Percentiles rank a stretch among this genome's conserved stretches.
Evolutionary conservation across 2,113 vertebrate genomes (phyloP).

Genomic region (Ptilorrhoa leucosticta): DNA sequence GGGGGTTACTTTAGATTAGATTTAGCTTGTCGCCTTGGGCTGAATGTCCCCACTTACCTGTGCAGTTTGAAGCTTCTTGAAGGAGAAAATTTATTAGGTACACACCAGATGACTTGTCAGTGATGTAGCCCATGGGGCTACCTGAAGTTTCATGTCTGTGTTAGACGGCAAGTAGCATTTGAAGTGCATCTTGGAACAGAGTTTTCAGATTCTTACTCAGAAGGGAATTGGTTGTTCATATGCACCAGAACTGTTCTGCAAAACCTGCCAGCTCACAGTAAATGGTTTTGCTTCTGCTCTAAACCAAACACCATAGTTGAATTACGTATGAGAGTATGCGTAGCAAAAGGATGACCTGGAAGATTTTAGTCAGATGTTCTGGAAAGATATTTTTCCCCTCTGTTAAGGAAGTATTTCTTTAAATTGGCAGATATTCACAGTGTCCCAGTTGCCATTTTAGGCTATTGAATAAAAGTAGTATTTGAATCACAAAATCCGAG

Average conservation of each 20-base stretch:
- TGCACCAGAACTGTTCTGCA: background rate
- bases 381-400: background rate
- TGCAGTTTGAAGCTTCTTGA: background rate
- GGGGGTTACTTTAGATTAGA: background rate
- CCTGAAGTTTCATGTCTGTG: background rate
- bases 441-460: background rate
- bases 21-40: background rate
- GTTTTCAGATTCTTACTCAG: background rate
- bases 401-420: background rate
- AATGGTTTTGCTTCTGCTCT: background rate
- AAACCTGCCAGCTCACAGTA: background rate
- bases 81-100: background rate
- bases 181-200: background rate
- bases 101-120: fast-evolving
- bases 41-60: background rate
- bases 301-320: background rate
- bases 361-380: background rate
- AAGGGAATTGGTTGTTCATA: background rate
- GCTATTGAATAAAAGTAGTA: background rate
- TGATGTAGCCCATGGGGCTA: background rate
- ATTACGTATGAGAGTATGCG: background rate
- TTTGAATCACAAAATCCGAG: background rate
- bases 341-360: background rate
- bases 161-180: background rate
- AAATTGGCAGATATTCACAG: background rate